phyloP scores from a whole-genome alignment of 2,888 invertebrate genomes.

The Pseudanteris insignis region DNA sequence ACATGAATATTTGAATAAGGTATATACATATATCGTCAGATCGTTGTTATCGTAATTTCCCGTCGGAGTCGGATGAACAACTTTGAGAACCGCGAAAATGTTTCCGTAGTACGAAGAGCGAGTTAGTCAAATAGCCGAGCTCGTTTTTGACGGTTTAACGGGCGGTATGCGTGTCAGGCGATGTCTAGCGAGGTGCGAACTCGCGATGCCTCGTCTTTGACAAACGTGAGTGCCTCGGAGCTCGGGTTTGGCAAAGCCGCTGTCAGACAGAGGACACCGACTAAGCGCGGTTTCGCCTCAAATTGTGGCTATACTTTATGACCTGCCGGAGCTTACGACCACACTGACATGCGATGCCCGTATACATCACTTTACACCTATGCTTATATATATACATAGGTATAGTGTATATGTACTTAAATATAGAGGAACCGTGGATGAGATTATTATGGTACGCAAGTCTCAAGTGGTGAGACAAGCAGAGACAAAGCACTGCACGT shows the following conservation, averaged over 20 bases:
- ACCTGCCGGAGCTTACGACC: slow-evolving; percentile 16
- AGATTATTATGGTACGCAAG: slow-evolving; percentile 32
- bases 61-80: too few species aligned
- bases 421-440: slow-evolving; percentile 14
- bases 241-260: slow-evolving; percentile 22
- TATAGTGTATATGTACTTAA: too few species aligned
- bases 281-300: slow-evolving; percentile 26
- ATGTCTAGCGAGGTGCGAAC: slow-evolving; percentile 24
- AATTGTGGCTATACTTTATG: slow-evolving; percentile 37
- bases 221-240: slow-evolving; percentile 15
- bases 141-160: slow-evolving; percentile 10
- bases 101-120: slow-evolving; percentile 6
- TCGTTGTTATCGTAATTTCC: too few species aligned
- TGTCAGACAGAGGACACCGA: slow-evolving; percentile 29
- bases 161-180: slow-evolving; percentile 18
- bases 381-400: too few species aligned
- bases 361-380: too few species aligned
- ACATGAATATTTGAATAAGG: too few species aligned
- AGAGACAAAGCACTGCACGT: slow-evolving; percentile 45
- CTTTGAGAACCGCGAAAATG: slow-evolving; percentile 19
- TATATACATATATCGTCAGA: too few species aligned
- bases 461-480: slow-evolving; percentile 28
- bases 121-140: background rate
- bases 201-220: slow-evolving; percentile 31
- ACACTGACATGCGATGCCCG: too few species aligned